These are phyloP conservation scores for Philotrypesis tridentata DNA, from an alignment of 1,140 invertebrate species.

Conservation along the genomic window DNA sequence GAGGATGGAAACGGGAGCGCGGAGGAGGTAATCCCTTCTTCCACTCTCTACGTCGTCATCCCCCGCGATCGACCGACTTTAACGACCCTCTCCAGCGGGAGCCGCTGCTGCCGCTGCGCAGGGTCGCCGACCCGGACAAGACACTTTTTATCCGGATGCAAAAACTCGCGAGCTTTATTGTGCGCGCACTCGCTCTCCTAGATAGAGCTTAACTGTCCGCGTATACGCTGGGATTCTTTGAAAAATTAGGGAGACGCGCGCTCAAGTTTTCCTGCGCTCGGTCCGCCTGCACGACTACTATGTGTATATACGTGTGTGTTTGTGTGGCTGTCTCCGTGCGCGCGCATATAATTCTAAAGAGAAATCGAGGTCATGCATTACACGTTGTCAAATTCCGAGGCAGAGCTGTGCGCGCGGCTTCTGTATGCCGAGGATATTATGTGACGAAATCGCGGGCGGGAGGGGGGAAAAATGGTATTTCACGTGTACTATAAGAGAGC, in stretches of 20 bases:
- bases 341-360: background rate
- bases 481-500: no score
- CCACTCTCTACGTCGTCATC: background rate
- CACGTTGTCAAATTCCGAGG: background rate
- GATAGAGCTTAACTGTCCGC: background rate
- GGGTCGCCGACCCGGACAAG: background rate
- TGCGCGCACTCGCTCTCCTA: background rate
- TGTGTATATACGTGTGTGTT: no score
- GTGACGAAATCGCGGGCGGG: no score
- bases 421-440: no score
- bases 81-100: background rate
- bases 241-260: background rate
- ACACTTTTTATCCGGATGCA: background rate
- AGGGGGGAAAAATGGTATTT: no score
- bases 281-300: no score
- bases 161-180: background rate
- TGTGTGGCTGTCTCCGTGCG: no score
- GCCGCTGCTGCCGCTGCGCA: no score
- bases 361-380: background rate
- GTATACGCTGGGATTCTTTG: background rate
- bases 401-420: background rate
- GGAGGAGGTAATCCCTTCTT: background rate
- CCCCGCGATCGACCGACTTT: background rate
- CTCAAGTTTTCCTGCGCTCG: no score
- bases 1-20: background rate